Evolutionary conservation across 2,113 vertebrate species (phyloP).

Genomic region (Dromaius novaehollandiae): DNA sequence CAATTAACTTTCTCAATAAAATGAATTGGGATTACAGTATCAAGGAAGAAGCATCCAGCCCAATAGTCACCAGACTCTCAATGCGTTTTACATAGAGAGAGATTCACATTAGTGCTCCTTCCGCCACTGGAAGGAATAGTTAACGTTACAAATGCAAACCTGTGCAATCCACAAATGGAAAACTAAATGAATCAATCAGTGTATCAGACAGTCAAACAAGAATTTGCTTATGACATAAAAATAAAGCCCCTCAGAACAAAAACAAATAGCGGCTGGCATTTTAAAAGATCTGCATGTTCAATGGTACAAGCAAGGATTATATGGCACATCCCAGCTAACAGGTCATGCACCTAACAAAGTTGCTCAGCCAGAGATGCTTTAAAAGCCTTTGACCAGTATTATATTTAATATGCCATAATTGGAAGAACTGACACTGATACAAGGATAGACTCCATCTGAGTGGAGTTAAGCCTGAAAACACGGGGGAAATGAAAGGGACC

Average conservation of each 20-base stretch:
- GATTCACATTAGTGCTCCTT: background rate
- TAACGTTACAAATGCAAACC: background rate
- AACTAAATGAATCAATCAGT: background rate
- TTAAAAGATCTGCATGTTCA: background rate
- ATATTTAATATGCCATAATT: accelerated
- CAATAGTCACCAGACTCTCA: background rate
- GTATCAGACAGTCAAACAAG: background rate
- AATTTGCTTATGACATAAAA: background rate
- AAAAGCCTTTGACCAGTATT: background rate
- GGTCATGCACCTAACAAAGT: background rate
- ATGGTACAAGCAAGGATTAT: accelerated
- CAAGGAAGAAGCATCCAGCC: background rate
- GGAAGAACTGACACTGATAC: accelerated
- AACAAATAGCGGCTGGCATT: background rate
- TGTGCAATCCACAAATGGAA: background rate
- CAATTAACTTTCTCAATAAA: background rate
- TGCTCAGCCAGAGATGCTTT: background rate
- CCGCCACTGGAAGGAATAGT: background rate
- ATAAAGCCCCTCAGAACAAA: background rate
- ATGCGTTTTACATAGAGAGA: background rate
- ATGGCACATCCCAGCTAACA: background rate
- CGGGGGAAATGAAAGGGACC: accelerated
- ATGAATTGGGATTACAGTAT: background rate
- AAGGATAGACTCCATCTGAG: accelerated
- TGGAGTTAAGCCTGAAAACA: background rate